A percentile compares a stretch with the other conserved stretches of the same genome.
Conservation (phyloP, 2,113 vertebrate genomes). For the Otus sunia region DNA sequence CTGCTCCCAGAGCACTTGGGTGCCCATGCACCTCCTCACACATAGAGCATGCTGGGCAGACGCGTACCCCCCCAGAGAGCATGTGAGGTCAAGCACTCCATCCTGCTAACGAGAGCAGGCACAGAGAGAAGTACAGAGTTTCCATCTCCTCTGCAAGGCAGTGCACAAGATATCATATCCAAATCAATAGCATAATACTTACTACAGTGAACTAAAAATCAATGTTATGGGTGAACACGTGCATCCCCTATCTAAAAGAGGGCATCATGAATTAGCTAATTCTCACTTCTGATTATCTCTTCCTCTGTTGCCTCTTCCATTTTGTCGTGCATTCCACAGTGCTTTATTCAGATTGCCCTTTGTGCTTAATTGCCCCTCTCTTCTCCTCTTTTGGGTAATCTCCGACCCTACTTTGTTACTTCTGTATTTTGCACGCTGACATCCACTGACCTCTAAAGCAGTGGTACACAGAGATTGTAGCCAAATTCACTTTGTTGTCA, state of each 20-base stretch:
- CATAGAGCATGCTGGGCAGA: neutral
- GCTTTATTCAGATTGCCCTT: neutral
- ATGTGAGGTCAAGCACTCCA: neutral
- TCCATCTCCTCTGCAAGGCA: neutral
- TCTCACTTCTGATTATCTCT: neutral
- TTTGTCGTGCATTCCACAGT: neutral
- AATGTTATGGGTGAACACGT: neutral
- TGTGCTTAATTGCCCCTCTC: neutral
- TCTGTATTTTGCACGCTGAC: neutral
- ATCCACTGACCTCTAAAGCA: neutral
- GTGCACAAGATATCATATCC: neutral
- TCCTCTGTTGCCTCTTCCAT: neutral
- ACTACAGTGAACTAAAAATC: neutral
- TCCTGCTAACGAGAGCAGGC: neutral
- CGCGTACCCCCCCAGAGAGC: neutral
- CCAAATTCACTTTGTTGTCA: neutral
- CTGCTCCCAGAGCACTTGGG: fast-evolving
- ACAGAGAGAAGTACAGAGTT: neutral
- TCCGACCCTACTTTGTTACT: neutral
- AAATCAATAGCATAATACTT: too few relatives aligned
- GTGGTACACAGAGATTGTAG: fast-evolving
- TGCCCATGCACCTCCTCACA: neutral
- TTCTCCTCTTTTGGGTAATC: neutral
- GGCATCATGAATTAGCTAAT: fast-evolving
- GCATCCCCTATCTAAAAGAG: neutral